Evolutionary conservation across 2,113 vertebrate species (phyloP).

Genomic region (Lepisosteus oculatus): DNA sequence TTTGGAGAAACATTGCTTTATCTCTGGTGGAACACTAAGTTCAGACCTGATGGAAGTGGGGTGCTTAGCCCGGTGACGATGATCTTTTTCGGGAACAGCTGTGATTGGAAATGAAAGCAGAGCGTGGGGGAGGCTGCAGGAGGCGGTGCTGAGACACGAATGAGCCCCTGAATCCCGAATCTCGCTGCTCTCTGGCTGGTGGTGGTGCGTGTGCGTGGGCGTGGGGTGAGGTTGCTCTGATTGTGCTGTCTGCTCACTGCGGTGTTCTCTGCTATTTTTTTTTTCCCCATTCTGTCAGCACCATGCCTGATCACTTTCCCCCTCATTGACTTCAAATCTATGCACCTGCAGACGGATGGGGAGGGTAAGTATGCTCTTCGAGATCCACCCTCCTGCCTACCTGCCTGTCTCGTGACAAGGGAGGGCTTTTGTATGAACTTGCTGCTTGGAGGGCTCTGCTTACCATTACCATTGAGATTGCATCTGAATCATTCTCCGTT

Average conservation of each 20-base stretch:
- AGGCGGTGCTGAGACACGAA: no score
- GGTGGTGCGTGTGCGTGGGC: conserved; percentile 41
- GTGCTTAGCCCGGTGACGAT: no score
- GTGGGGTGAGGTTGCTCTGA: conserved; percentile 47
- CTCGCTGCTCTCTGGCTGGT: neutral
- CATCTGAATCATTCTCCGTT: no score
- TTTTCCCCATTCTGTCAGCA: conserved; percentile 76
- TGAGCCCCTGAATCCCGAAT: no score
- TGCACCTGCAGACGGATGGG: conserved; percentile 95
- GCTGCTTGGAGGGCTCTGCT: no score
- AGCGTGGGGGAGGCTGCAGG: no score
- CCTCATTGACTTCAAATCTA: conserved; percentile 98
- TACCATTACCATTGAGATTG: no score
- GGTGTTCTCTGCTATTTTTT: conserved; percentile 81
- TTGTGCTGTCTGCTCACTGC: conserved; percentile 74
- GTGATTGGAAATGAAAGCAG: no score
- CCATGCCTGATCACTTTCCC: conserved; percentile 88
- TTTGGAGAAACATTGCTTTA: no score
- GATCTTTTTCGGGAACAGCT: no score
- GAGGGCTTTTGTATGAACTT: neutral
- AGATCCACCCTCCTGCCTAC: conserved; percentile 15
- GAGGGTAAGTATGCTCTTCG: conserved; percentile 81
- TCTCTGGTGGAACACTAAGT: no score
- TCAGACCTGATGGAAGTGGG: no score
- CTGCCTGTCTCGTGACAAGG: conserved; percentile 40